These are phyloP conservation scores for Tipula confusa DNA, from an alignment of 2,888 invertebrate species.

Conservation along the genomic window DNA sequence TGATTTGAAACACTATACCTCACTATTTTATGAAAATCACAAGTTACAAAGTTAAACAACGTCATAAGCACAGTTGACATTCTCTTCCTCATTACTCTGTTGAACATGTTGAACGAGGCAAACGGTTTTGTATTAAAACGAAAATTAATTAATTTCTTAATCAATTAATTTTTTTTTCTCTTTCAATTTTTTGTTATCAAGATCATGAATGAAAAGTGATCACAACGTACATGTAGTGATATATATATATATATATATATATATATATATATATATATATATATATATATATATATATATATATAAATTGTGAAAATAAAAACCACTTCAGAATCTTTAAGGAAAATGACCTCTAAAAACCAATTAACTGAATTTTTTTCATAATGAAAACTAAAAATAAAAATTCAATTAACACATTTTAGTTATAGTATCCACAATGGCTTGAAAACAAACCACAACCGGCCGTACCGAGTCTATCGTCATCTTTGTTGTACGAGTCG, in stretches of 20 bases:
- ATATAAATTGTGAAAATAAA: background rate
- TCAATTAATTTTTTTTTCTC: background rate
- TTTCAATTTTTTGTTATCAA: background rate
- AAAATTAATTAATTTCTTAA: background rate
- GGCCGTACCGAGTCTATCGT: background rate
- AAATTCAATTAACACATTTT: background rate
- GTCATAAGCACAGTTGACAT: background rate
- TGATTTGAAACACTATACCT: too few relatives aligned
- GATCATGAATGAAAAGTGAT: background rate
- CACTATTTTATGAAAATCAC: too few relatives aligned
- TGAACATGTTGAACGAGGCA: background rate
- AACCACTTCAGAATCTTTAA: background rate
- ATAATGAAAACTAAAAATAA: background rate
- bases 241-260: too few relatives aligned
- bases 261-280: too few relatives aligned
- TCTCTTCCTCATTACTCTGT: background rate
- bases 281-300: background rate
- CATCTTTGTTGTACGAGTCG: background rate
- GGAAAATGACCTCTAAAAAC: slow-evolving; percentile 16
- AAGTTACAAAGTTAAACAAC: too few relatives aligned
- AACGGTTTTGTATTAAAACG: background rate
- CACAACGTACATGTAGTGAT: background rate
- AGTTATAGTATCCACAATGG: background rate
- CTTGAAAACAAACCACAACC: background rate
- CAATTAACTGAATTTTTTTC: background rate